Percentiles rank a stretch among this genome's conserved stretches.
Conservation (phyloP, 2,113 vertebrate species). For the Myotis brandtii region DNA sequence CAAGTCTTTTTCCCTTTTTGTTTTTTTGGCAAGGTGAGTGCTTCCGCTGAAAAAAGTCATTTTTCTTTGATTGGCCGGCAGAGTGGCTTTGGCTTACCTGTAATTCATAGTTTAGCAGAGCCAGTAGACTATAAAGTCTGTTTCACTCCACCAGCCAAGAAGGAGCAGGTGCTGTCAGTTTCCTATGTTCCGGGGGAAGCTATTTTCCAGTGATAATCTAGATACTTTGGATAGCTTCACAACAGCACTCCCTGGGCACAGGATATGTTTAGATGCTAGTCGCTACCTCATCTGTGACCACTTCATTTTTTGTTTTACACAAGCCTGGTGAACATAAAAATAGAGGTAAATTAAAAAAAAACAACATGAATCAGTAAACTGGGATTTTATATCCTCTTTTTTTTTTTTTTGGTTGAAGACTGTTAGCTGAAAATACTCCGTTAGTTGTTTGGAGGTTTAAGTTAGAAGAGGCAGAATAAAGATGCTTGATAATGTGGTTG, state of each 20-base stretch:
- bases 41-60: background rate
- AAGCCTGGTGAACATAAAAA: constrained; percentile 37
- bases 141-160: constrained; percentile 10
- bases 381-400: constrained; percentile 7
- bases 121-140: background rate
- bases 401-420: background rate
- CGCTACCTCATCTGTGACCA: background rate
- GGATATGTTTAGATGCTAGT: background rate
- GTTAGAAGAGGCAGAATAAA: constrained; percentile 38
- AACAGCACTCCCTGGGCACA: background rate
- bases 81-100: constrained; percentile 29
- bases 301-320: constrained; percentile 13
- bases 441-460: constrained; percentile 29
- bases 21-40: background rate
- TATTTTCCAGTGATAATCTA: constrained; percentile 40
- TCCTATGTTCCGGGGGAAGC: background rate
- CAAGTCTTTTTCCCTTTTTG: background rate
- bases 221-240: background rate
- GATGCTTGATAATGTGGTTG: constrained; percentile 59
- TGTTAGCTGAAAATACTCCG: constrained; percentile 36
- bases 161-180: constrained; percentile 26
- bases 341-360: constrained; percentile 45
- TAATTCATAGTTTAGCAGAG: constrained; percentile 10
- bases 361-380: background rate
- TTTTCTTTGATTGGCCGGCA: background rate